These are phyloP conservation scores for Cistogaster globosa DNA, from an alignment of 2,888 invertebrate genomes.

Conservation along the genomic window DNA sequence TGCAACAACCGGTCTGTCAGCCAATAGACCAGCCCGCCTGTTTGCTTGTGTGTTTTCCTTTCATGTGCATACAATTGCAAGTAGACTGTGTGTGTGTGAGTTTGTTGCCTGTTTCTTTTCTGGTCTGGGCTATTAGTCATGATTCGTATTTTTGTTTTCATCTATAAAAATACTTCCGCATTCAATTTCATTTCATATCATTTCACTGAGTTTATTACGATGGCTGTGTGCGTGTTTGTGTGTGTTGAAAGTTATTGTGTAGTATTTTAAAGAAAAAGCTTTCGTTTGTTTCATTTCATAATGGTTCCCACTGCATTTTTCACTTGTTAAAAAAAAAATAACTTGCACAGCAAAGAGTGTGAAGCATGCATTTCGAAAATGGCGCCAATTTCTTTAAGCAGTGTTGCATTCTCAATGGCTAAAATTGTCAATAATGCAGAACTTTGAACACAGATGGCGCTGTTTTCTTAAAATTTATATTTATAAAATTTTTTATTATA, in stretches of 20 bases:
- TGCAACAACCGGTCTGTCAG: conserved; percentile 63
- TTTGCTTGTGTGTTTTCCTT: conserved; percentile 32
- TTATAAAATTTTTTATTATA: background rate
- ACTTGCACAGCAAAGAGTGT: conserved; percentile 19
- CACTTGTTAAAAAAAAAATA: conserved; percentile 23
- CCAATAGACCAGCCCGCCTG: conserved; percentile 45
- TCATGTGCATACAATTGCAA: conserved; percentile 8
- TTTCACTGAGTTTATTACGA: conserved; percentile 47
- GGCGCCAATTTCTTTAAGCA: conserved; percentile 62
- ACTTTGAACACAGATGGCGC: conserved; percentile 61
- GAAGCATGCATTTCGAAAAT: conserved; percentile 33
- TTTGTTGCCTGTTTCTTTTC: conserved; percentile 16
- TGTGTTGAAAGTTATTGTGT: conserved; percentile 22
- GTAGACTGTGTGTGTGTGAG: conserved; percentile 8
- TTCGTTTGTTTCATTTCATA: conserved; percentile 47
- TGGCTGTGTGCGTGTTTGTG: background rate
- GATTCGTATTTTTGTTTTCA: conserved; percentile 26
- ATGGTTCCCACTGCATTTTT: conserved; percentile 51
- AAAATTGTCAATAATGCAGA: background rate
- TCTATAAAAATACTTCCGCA: conserved; percentile 72
- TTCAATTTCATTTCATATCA: conserved; percentile 73
- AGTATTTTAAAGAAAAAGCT: conserved; percentile 51
- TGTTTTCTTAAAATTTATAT: background rate
- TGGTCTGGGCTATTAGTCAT: conserved; percentile 48
- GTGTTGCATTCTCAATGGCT: conserved; percentile 46